Evolutionary conservation across 2,888 invertebrate species (phyloP), one percentile per base, ranked within the genome.

Genomic region (Polylopha cassiicola): DNA sequence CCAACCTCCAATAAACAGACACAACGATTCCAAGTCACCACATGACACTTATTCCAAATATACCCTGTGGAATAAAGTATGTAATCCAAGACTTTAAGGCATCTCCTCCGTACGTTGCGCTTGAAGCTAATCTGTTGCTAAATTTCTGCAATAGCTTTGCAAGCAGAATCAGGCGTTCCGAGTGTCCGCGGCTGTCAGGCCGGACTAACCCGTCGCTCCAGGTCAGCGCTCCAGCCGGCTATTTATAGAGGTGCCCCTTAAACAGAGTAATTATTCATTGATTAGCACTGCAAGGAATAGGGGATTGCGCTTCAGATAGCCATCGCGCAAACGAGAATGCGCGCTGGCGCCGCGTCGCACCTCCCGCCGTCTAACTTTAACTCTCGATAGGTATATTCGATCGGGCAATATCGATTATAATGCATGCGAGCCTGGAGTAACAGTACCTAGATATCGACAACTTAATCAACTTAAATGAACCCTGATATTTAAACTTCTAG

Each of bases 201-300:
- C 81, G 81, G 81, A 80, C 81, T 78, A 81, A 80, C 84, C 76
- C 81, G 85, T 82, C 84, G 82, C 81, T 81, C 80, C 84, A 79
- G 84, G 84, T 84, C 85, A 85, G 81, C 85, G 85, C 81, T 84
- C 85, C 82, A 84, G 78, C 79, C 70, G 67, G 78, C 82, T 85
- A 85, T 85, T 84, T 84, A 84, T 85, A 85, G 84, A 85, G 75
- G 76, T 82, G 78, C 79, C 80, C 84, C 85, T 85, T 84, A 84
- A 85, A 84, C 84, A 85, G 84, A 85, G 82, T 85, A 85, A 85
- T 85, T 85, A 85, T 85, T 85, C 84, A 85, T 84, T 85, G 84
- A 85, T 85, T 85, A 85, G 84, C 80, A 80, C 81, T 78, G 80
- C 81, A 73, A 79, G 82, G 82, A 84, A 82, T 85, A 82, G 80